A percentile compares a stretch with the other conserved stretches of the same genome.
These are phyloP conservation scores for Dynastes hyllus DNA, from an alignment of 2,888 invertebrate genomes.

Conservation along the genomic window DNA sequence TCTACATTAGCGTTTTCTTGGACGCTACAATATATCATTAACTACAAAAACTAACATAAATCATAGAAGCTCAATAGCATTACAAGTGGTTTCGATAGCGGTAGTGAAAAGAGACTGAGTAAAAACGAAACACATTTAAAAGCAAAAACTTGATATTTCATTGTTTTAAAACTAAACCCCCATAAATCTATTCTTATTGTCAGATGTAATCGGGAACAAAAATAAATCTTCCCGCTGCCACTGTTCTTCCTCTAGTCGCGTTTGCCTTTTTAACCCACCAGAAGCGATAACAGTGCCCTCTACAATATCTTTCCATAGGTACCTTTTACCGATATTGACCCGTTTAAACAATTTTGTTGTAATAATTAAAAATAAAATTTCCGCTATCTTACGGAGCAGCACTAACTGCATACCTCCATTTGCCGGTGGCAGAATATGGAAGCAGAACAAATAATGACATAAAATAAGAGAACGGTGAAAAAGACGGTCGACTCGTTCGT, in stretches of 20 bases:
- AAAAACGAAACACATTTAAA: constrained; percentile 1
- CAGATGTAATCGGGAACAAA: constrained; percentile 28
- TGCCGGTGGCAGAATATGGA: neutral
- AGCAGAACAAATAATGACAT: neutral
- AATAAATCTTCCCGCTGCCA: constrained; percentile 23
- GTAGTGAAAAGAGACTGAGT: neutral
- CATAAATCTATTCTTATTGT: constrained; percentile 43
- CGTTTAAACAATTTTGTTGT: constrained; percentile 11
- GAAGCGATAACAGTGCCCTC: neutral
- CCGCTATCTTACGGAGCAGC: no score
- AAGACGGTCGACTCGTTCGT: constrained; percentile 13
- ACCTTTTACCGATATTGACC: neutral
- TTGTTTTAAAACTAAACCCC: constrained; percentile 15
- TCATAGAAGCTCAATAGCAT: no score
- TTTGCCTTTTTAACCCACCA: neutral
- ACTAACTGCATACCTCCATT: neutral
- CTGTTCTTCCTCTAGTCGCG: constrained; percentile 4
- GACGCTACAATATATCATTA: no score
- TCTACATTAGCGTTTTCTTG: no score
- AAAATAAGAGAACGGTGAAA: constrained; percentile 18
- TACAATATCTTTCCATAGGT: neutral
- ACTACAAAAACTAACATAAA: no score
- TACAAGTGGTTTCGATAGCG: neutral
- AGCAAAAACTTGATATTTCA: constrained; percentile 26
- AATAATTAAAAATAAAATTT: constrained; percentile 12